Base-by-base conservation (phyloP, 1,140 invertebrate genomes). In the Lasioglossum baleicum region DNA sequence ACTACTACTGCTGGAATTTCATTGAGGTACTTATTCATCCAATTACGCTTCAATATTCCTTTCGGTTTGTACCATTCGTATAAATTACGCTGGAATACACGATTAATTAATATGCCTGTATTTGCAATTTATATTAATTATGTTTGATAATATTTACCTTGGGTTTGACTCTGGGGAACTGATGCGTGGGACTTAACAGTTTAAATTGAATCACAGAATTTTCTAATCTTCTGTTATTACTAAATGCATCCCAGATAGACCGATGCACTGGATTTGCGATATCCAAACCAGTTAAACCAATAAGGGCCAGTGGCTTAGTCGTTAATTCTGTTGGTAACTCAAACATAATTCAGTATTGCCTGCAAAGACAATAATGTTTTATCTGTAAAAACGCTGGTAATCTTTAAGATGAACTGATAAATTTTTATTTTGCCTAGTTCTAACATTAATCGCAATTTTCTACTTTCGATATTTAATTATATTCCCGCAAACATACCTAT, bases 41-140 rank as follows among this genome's bases (percentile, higher is more conserved):
- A 99, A 89, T 98, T 97, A 11, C 96, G 95, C 91, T 99, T 99
- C 5, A 99, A 93, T 81, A 99, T 98, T 44, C 99, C 99, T 93
- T 98, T 99, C 0, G 98, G 98, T 87, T 98, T 96, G 89, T 99
- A 99, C 96, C 97, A 98, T 88, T 99, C 98, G 92, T 99, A 99
- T 0, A 97, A 97, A 85, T 97, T 96, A 87, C 97, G 94, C 95
- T 96, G 88, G 88, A 85, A 82, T 67, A 83, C 42, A 87, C 86
- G 13, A 66, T n/a, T 11, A 56, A 7, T n/a, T 48, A 22, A 70
- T 17, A 20, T 10, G 4, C 20, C 8, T 60, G 7, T 10, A 13
- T 8, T 60, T 60, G 20, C 58, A 42, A 70, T 40, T 64, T 67
- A 69, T 20, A 7, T 80, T 85, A 65, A 1, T 42, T 20, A 75